phyloP scores from a whole-genome alignment of 35 echinoderm and acorn worm genomes.

The Apostichopus japonicus region DNA sequence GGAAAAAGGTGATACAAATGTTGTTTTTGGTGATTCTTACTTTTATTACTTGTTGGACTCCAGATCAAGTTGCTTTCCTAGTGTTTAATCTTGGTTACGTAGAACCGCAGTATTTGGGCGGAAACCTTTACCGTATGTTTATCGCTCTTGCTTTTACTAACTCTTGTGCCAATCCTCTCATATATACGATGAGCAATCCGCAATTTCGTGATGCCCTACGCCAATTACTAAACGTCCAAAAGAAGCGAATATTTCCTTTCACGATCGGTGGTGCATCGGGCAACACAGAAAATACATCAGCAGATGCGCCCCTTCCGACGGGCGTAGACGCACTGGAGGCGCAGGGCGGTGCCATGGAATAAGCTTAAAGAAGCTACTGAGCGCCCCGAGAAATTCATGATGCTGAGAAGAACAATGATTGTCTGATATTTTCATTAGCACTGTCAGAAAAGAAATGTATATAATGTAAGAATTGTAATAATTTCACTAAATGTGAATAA shows the following conservation, averaged over 20 bases:
- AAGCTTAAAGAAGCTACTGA: not conserved
- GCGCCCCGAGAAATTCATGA: too few species aligned
- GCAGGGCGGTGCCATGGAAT: constrained; percentile 5
- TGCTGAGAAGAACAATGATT: too few species aligned
- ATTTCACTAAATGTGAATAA: too few species aligned
- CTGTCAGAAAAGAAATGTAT: too few species aligned
- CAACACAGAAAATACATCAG: constrained; percentile 44
- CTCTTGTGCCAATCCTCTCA: constrained; percentile 92
- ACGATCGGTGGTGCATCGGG: not conserved
- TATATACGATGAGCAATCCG: constrained; percentile 78
- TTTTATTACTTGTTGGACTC: constrained; percentile 88
- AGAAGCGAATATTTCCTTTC: constrained; percentile 34
- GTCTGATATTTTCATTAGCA: too few species aligned
- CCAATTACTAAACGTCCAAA: constrained; percentile 17
- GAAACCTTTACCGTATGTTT: constrained; percentile 63
- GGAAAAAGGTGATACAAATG: constrained; percentile 71
- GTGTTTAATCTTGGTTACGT: constrained; percentile 73
- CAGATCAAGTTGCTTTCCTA: constrained; percentile 68
- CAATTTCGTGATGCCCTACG: constrained; percentile 73
- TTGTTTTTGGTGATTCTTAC: constrained; percentile 84
- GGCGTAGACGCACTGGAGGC: constrained; percentile 55
- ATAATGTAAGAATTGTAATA: too few species aligned
- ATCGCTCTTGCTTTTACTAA: constrained; percentile 80
- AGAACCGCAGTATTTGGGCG: constrained; percentile 54
- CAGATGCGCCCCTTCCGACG: constrained; percentile 27